Base-by-base conservation (phyloP, 23 tunicate genomes). In the Corella eumyota region DNA sequence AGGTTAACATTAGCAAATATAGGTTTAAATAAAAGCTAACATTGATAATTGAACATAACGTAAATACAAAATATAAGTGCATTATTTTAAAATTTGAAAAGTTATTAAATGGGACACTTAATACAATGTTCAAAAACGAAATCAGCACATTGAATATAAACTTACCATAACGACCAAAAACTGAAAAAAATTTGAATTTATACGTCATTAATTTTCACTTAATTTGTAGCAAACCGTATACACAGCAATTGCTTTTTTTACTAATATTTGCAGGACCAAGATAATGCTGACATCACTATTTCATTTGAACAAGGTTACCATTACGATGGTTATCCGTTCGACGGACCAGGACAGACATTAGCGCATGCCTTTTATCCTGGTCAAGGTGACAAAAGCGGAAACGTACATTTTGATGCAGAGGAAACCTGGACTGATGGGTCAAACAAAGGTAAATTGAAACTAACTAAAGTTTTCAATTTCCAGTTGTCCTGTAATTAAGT, bases 361-460 rank as follows among this genome's bases (percentile, higher is more conserved):
- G 91, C 91, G 3, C 91, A 81, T 36, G 91, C 91, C 2, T 81
- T 81, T 48, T 81, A 47, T 49, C 91, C 91, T 17, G 91, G 91
- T 6, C 68, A 66, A 38, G 65, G 61, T 3, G 33, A 1, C 3
- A 36, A 69, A 2, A 65, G 70, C 24, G 91, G 91, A 9, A 68
- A 73, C 56, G 80, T 81, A 0, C 91, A 81, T 58, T 81, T 81
- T 40, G 91, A 81, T 31, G 71, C 22, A 34, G 91, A 81, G 23
- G 91, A 81, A 58, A 9, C 24, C 1, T 81, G 91, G 91, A 64
- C 72, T 7, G 29, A 36, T 24, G 25, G 19, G 11, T 29, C 54
- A 17, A 17, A 53, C 5, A 58, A 56, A 38, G 73, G 66, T 76
- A 35, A 38, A n/a, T n/a, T n/a, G n/a, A n/a, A n/a, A n/a, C n/a